Base-by-base conservation (phyloP, 2,797 vertebrate genomes). In the Garrulus glandarius region DNA sequence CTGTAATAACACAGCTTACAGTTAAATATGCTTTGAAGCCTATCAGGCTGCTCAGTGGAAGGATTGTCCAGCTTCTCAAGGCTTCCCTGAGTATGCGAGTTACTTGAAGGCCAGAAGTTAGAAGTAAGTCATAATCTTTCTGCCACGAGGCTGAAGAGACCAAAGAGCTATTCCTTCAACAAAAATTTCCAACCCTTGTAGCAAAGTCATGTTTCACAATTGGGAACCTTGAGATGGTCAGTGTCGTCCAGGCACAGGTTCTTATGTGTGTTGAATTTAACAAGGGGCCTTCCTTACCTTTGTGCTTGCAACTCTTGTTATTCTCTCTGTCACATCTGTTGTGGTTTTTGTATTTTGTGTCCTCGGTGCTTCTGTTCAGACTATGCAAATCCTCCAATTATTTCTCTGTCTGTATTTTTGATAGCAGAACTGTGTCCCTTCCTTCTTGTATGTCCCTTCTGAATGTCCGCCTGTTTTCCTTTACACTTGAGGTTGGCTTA, bases 1-100 rank as follows among this genome's bases (percentile, higher is more conserved):
- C 50, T 92, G 5, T 52, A 81, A 89, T 37, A 89, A 67, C 75
- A 85, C 32, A 67, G 49, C 68, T 95, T 89, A 50, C 37, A 80
- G 49, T 78, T 87, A 93, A 91, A 84, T 68, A 84, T 76, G 46
- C 82, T 94, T 96, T 94, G 95, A 95, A 95, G 72, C 57, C 76
- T 93, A 52, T 92, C 82, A n/a, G 47, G 32, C 64, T 85, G 59
- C 71, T 71, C 57, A 23, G 32, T 80, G 76, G 79, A 93, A 95
- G 84, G 84, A 97, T 92, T 94, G 91, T 77, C 53, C 84, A 87
- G 72, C 78, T 95, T 89, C 89, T 92, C 60, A 87, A 92, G 88
- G 68, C 81, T 89, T 85, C 68, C 21, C 69, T 13, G 47, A 89
- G 52, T 34, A 50, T 41, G 56, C 16, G 27, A 68, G 75, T 84